Evolutionary conservation across 2,888 invertebrate genomes (phyloP), one percentile per base, ranked within the genome.

Genomic region (Caenorhabditis sp.): DNA sequence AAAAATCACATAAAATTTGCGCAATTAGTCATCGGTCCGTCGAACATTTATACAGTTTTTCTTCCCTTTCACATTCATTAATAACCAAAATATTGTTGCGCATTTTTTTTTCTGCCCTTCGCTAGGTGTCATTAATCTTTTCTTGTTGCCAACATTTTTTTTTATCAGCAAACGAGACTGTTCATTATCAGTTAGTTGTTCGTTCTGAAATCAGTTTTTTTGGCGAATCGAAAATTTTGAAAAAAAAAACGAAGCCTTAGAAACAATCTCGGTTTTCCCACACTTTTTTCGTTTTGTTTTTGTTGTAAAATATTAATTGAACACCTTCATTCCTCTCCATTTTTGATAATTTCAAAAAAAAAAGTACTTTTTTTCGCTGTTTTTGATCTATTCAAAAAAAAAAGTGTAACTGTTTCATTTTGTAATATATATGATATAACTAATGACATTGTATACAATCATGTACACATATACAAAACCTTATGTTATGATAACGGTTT

Each of bases 31-130:
- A 31, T 60, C 69, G 65, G 62, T 62, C 65, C 69, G 65, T 58
- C 69, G 69, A 65, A 70, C 69, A 66, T 70, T 70, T 58, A 70
- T 70, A 65, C 62, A 70, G 27, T 54, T 19, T 26, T n/a, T 57
- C 49, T 19, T 61, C 12, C 54, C 26, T 8, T 10, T 49, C 43
- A 24, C 51, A 60, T 53, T n/a, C 31, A 59, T 53, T 43, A 43
- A 17, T 43, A 17, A 43, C 12, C 6, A 36, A 36, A 36, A 36
- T 12, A 17, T 3, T 43, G 43, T 43, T 17, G 12, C 43, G 14
- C 14, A 6, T 43, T 43, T 12, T 17, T 43, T 43, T 6, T 31
- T 10, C 31, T 31, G 31, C 10, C 31, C 31, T 10, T 6, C 5
- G 4, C 31, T 10, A 43, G 43, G 43, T 43, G 43, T 43, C 43